phyloP scores from a whole-genome alignment of 2,888 invertebrate species.

The Julus scanicus region DNA sequence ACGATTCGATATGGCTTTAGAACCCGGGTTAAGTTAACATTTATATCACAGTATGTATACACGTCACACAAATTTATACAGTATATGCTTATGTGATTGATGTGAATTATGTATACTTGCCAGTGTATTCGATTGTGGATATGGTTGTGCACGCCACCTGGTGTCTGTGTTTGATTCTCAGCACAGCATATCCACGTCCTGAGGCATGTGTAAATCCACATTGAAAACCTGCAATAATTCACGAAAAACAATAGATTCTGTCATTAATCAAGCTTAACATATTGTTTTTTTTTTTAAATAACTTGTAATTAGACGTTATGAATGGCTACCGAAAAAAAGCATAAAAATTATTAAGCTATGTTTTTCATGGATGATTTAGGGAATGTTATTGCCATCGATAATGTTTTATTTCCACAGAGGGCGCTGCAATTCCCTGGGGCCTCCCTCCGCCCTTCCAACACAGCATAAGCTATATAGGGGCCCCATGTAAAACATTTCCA shows the following conservation, averaged over 20 bases:
- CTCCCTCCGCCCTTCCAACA: constrained; percentile 1
- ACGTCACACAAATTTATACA: too few relatives aligned
- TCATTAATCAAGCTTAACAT: background rate
- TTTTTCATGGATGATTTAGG: background rate
- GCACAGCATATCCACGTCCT: background rate
- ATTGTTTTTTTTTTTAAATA: background rate
- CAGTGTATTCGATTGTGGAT: too few relatives aligned
- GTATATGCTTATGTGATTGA: too few relatives aligned
- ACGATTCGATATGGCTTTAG: too few relatives aligned
- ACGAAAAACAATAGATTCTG: constrained; percentile 1
- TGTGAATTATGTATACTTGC: too few relatives aligned
- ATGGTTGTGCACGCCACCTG: background rate
- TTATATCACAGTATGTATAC: too few relatives aligned
- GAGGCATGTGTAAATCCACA: background rate
- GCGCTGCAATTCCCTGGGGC: constrained; percentile 29
- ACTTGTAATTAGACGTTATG: constrained; percentile 8
- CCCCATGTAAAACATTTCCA: background rate
- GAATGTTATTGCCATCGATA: background rate
- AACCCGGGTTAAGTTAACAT: too few relatives aligned
- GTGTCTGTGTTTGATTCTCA: background rate
- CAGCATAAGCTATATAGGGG: background rate
- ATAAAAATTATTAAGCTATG: background rate
- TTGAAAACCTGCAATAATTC: constrained; percentile 27
- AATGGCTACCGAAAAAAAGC: background rate
- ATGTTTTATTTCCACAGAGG: constrained; percentile 47